These are phyloP conservation scores for Molossus alvarezi DNA, from an alignment of 2,797 vertebrate genomes.

Conservation along the genomic window DNA sequence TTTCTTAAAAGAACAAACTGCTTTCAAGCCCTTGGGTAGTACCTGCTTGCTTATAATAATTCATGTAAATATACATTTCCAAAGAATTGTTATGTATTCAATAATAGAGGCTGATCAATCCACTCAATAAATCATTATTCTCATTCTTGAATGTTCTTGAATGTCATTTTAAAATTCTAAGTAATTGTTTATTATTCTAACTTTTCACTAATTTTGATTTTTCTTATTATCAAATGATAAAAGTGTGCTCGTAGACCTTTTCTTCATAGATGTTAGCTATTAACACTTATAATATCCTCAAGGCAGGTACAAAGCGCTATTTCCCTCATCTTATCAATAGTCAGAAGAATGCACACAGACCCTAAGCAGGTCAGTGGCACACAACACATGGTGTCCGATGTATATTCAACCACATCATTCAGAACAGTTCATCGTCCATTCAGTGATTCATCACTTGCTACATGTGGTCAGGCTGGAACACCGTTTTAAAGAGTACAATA, in stretches of 20 bases:
- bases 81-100: conserved; percentile 35
- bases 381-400: not conserved
- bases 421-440: not conserved
- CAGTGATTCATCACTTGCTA: conserved; percentile 36
- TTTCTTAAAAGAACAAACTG: conserved; percentile 32
- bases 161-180: conserved; percentile 55
- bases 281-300: conserved; percentile 47
- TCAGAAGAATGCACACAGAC: conserved; percentile 53
- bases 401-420: not conserved
- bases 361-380: conserved; percentile 4
- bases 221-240: conserved; percentile 61
- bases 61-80: conserved; percentile 52
- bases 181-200: conserved; percentile 60
- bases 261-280: conserved; percentile 51
- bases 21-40: not conserved
- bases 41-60: conserved; percentile 44
- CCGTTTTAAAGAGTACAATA: conserved; percentile 22
- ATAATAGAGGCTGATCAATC: conserved; percentile 21
- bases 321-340: conserved; percentile 59
- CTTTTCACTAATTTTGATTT: conserved; percentile 62
- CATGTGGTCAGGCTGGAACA: not conserved
- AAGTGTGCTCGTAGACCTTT: conserved; percentile 33
- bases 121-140: conserved; percentile 61
- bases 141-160: conserved; percentile 37
- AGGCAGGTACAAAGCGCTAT: not conserved